Conservation (phyloP, 2,113 vertebrate genomes). For the Oncorhynchus nerka region DNA sequence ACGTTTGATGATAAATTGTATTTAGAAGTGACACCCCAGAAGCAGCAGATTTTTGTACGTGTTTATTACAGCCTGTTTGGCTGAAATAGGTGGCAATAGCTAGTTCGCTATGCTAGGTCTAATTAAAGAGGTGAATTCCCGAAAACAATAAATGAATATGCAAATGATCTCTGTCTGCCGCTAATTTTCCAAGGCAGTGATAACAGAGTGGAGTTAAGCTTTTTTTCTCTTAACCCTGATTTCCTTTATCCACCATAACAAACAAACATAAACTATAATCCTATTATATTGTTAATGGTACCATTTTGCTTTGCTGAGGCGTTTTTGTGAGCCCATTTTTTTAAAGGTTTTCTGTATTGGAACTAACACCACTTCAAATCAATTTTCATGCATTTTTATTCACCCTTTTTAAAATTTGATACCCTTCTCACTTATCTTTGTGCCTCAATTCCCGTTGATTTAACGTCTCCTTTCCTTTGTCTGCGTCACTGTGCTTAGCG, state of each 20-base stretch:
- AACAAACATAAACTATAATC: conserved; percentile 83
- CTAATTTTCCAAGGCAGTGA: conserved; percentile 70
- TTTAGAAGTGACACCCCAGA: not conserved
- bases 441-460: conserved; percentile 15
- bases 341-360: conserved; percentile 45
- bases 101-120: conserved; percentile 57
- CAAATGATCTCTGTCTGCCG: conserved; percentile 66
- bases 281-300: conserved; percentile 80
- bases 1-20: conserved; percentile 23
- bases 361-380: conserved; percentile 71
- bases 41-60: not conserved
- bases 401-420: not conserved
- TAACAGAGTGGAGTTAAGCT: conserved; percentile 78
- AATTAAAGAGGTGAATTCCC: conserved; percentile 75
- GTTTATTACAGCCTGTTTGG: conserved; percentile 60
- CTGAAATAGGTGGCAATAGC: conserved; percentile 58
- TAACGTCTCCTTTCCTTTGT: conserved; percentile 44
- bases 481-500: conserved; percentile 36
- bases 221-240: conserved; percentile 74
- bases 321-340: conserved; percentile 52
- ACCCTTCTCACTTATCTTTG: conserved; percentile 4
- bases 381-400: conserved; percentile 66
- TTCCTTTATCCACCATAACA: conserved; percentile 81
- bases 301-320: conserved; percentile 73
- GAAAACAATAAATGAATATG: conserved; percentile 77